Base-by-base conservation (phyloP, 1,140 invertebrate genomes). In the Halesus radiatus region DNA sequence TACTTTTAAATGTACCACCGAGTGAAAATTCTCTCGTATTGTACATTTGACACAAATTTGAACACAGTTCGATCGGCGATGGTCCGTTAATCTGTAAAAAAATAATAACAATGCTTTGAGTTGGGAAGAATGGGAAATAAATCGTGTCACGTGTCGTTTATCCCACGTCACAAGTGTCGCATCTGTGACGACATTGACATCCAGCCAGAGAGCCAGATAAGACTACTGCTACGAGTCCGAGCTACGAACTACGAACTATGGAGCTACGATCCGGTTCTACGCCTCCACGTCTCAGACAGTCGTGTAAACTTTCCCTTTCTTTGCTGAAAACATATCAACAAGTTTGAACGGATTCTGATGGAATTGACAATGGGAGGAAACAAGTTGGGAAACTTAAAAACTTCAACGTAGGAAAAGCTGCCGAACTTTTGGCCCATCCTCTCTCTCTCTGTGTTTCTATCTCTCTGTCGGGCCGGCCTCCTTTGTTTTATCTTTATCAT, bases 291-390 rank as follows among this genome's bases (percentile, higher is more conserved):
- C 37, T 18, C 66, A 70, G 66, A 70, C 66, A 70, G 32, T 52
- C 45, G 22, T 66, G 62, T n/a, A 20, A 74, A 74, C 70, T 74
- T 74, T 74, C 70, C 50, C 22, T 76, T 66, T 77, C 75, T 64
- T 62, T 53, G 56, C 54, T 26, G 22, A 56, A 54, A 50, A 77
- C 75, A 77, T 77, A 77, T 77, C 75, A 77, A 77, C 75, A 77
- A 77, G 75, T 77, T 77, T 77, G 37, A 64, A 29, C 75, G 58
- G 37, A 77, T 52, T 77, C 58, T 52, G 60, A 64, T 50, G 37
- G 37, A 77, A 77, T 77, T 77, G 58, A 64, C 60, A 77, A 77
- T 66, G 45, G 75, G 45, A 29, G 58, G 50, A 60, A n/a, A 62
- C 53, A 45, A 64, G 22, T 37, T 52, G 16, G 75, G 37, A 66